Conservation (phyloP, 2,888 invertebrate genomes). For the Molanna angustata region DNA sequence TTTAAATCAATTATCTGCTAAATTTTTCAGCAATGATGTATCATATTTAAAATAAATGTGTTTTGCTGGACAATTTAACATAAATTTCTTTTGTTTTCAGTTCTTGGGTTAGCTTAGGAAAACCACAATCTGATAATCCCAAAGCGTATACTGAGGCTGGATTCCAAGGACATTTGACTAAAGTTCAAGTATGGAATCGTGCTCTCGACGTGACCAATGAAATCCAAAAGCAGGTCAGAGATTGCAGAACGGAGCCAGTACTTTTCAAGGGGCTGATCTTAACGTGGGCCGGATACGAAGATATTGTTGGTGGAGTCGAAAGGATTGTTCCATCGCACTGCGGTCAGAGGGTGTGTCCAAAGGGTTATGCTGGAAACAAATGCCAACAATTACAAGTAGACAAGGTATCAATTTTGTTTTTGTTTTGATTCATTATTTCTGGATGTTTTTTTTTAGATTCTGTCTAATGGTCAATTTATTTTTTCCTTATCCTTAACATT, state of each 20-base stretch:
- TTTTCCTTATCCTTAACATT: too few species aligned
- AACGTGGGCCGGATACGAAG: constrained; percentile 94
- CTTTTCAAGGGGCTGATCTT: constrained; percentile 80
- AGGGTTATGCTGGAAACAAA: constrained; percentile 81
- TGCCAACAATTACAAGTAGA: constrained; percentile 83
- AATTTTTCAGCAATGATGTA: too few species aligned
- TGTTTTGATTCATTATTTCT: too few species aligned
- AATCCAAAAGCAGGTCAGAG: constrained; percentile 90
- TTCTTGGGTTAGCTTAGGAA: constrained; percentile 90
- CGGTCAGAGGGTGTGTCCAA: constrained; percentile 84
- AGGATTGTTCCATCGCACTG: constrained; percentile 89
- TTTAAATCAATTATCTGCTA: too few species aligned
- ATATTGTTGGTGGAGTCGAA: constrained; percentile 84
- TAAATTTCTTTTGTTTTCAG: constrained; percentile 50
- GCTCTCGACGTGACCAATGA: constrained; percentile 89
- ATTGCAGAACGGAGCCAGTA: constrained; percentile 89
- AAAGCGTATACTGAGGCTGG: constrained; percentile 83
- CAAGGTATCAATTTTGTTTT: too few species aligned
- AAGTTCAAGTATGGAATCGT: constrained; percentile 92
- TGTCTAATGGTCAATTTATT: too few species aligned
- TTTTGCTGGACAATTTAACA: not conserved
- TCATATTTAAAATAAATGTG: too few species aligned
- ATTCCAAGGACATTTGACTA: constrained; percentile 94
- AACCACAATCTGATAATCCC: constrained; percentile 78
- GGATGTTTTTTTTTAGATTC: too few species aligned